Percentiles rank a stretch among this genome's conserved stretches.
Conservation (phyloP, 2,797 vertebrate genomes). For the Cirrhinus mrigala region DNA sequence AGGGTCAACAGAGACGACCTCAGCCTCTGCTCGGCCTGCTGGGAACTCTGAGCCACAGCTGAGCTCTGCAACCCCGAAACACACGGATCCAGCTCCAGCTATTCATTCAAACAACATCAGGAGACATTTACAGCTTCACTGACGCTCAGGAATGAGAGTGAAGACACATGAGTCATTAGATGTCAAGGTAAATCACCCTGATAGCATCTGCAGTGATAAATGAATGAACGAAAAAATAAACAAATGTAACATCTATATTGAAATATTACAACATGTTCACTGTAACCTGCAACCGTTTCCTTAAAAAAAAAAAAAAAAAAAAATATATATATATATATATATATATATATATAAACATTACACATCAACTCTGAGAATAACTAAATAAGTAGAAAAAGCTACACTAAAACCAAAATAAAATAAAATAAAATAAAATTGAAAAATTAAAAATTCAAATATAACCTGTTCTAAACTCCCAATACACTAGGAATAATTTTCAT, state of each 20-base stretch:
- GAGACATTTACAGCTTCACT: background rate
- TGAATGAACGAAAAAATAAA: background rate
- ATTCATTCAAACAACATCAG: background rate
- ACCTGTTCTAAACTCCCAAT: background rate
- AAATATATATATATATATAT: too few species aligned
- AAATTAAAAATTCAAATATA: too few species aligned
- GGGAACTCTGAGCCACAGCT: conserved; percentile 22
- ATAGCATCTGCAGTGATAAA: background rate
- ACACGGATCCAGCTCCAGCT: background rate
- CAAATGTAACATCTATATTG: background rate
- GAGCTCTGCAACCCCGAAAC: background rate
- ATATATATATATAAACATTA: too few species aligned
- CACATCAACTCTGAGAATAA: too few species aligned
- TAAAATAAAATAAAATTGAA: too few species aligned
- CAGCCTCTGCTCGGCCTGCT: conserved; percentile 34
- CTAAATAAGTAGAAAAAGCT: too few species aligned
- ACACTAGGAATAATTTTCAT: background rate
- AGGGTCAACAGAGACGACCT: conserved; percentile 48
- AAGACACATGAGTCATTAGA: background rate
- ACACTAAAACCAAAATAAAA: too few species aligned
- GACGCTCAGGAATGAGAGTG: background rate
- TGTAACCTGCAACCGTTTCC: background rate
- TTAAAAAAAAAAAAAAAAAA: too few species aligned
- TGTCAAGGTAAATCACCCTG: background rate
- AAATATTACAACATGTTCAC: background rate